These are phyloP conservation scores for Ornithorhynchus anatinus DNA, from an alignment of 2,113 vertebrate species.

Conservation along the genomic window DNA sequence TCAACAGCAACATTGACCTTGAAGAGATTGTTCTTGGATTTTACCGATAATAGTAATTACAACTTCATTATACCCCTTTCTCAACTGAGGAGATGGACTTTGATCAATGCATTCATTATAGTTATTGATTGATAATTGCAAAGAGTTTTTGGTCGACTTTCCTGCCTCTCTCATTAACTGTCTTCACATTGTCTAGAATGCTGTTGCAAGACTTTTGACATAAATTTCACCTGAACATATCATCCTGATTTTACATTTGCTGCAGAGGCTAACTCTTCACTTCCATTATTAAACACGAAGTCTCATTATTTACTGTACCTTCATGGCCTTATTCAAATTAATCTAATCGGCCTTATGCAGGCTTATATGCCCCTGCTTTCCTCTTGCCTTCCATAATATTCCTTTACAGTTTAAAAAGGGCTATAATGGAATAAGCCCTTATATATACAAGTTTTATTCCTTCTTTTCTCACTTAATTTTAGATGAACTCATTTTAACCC, in stretches of 20 bases:
- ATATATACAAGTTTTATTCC: too few species aligned
- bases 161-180: slow-evolving; percentile 16
- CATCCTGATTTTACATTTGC: not conserved
- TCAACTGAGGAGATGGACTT: slow-evolving; percentile 37
- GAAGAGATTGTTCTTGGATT: slow-evolving; percentile 26
- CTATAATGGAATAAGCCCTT: not conserved
- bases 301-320: not conserved
- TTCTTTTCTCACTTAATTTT: too few species aligned
- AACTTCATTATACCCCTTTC: slow-evolving; percentile 28
- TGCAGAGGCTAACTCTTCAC: not conserved
- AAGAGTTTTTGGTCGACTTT: slow-evolving; percentile 1
- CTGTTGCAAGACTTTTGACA: not conserved
- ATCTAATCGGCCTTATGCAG: not conserved
- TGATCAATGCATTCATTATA: slow-evolving; percentile 46
- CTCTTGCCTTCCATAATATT: not conserved
- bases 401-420: not conserved
- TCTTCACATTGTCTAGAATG: slow-evolving; percentile 15
- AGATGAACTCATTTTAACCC: too few species aligned
- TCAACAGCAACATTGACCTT: slow-evolving; percentile 35
- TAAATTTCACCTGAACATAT: not conserved
- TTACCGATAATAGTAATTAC: slow-evolving; percentile 29
- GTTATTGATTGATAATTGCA: slow-evolving; percentile 48
- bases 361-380: not conserved
- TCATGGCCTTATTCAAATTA: not conserved
- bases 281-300: not conserved